phyloP scores from a whole-genome alignment of 2,113 vertebrate genomes.

The Callaeas wilsoni region DNA sequence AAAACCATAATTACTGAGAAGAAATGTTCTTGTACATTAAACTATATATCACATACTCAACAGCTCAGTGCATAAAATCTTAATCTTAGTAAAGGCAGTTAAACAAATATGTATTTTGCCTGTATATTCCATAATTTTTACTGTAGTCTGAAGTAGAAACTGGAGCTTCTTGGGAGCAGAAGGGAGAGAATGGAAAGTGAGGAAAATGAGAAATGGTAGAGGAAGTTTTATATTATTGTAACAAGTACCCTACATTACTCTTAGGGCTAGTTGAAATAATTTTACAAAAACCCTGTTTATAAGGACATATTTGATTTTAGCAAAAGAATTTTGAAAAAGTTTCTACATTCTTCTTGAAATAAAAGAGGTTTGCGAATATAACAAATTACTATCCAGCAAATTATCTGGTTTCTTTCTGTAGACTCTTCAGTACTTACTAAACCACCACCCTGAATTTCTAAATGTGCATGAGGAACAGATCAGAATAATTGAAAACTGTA shows the following conservation, averaged over 20 bases:
- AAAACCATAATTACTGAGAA: not conserved
- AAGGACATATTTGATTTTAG: not conserved
- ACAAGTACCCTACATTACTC: not conserved
- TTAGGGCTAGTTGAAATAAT: not conserved
- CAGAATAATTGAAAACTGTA: not conserved
- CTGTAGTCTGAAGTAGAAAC: not conserved
- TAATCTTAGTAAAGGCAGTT: not conserved
- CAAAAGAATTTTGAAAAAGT: not conserved
- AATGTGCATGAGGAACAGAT: not conserved
- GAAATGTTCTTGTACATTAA: not conserved
- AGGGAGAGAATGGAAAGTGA: not conserved
- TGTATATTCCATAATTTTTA: not conserved
- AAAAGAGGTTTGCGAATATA: not conserved
- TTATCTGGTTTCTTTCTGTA: rapidly evolving
- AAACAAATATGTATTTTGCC: not conserved
- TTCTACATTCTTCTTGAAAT: not conserved
- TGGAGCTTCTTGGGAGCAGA: not conserved
- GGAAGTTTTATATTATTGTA: not conserved
- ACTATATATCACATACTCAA: not conserved
- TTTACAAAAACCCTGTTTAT: not conserved
- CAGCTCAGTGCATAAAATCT: not conserved
- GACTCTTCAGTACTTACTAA: not conserved
- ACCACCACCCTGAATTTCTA: not conserved
- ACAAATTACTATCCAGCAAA: not conserved
- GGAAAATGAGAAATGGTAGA: not conserved